phyloP scores from a whole-genome alignment of 2,113 vertebrate genomes.

The Perccottus glenii region DNA sequence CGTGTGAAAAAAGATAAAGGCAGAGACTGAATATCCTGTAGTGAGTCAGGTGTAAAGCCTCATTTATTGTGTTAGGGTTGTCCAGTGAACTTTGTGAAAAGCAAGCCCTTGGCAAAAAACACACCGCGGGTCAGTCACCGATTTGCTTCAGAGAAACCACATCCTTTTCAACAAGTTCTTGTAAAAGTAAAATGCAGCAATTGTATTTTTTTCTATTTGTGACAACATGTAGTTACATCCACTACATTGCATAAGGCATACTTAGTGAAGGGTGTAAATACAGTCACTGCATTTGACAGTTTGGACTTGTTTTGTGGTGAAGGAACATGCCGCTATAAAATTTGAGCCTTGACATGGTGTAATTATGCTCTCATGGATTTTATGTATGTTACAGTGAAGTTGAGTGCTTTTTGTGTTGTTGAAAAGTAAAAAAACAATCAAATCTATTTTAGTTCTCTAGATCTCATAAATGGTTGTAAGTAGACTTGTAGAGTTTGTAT shows the following conservation, averaged over 20 bases:
- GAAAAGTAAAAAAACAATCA: not conserved
- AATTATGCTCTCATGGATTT: slow-evolving; percentile 36
- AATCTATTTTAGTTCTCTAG: no score
- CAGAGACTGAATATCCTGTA: slow-evolving; percentile 7
- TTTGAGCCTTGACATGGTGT: slow-evolving; percentile 35
- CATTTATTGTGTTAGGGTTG: slow-evolving; percentile 18
- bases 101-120: slow-evolving; percentile 9
- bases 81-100: slow-evolving; percentile 32
- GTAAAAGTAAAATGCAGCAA: slow-evolving; percentile 45
- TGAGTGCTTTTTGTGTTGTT: no score
- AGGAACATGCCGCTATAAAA: slow-evolving; percentile 25
- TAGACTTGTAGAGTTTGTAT: no score
- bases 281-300: slow-evolving; percentile 18
- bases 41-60: slow-evolving; percentile 28
- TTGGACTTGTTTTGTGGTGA: slow-evolving; percentile 21
- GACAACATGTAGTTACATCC: slow-evolving; percentile 33
- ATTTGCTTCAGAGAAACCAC: slow-evolving; percentile 52
- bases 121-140: slow-evolving; percentile 29
- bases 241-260: slow-evolving; percentile 12
- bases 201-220: slow-evolving; percentile 39
- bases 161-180: slow-evolving; percentile 38
- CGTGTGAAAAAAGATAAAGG: slow-evolving; percentile 22
- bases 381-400: slow-evolving; percentile 22
- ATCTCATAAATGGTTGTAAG: no score
- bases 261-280: slow-evolving; percentile 10